These are phyloP conservation scores for Crenichthys baileyi DNA, from an alignment of 2,797 vertebrate species.

Conservation along the genomic window DNA sequence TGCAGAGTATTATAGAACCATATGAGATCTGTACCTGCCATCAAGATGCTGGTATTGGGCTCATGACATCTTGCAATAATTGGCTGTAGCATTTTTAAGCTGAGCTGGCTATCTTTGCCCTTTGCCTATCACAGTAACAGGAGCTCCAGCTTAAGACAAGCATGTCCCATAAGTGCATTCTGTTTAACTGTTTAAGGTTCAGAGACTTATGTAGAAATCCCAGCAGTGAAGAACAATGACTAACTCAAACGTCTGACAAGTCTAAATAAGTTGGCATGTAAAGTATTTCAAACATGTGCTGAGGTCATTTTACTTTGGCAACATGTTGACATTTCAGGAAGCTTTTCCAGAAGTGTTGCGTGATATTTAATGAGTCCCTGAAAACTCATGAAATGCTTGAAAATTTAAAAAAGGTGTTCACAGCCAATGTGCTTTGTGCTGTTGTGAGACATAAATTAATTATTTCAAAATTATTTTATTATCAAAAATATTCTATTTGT, in stretches of 20 bases:
- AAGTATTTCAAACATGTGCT: not conserved
- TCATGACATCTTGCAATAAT: not conserved
- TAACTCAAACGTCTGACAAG: not conserved
- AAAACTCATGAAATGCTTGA: not conserved
- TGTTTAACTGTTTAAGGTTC: too few relatives aligned
- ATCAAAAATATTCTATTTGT: not conserved
- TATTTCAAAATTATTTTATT: not conserved
- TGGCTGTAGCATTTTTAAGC: not conserved
- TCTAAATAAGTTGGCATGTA: not conserved
- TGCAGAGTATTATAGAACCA: not conserved
- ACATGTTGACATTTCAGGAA: not conserved
- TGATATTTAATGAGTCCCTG: not conserved
- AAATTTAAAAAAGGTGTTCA: not conserved
- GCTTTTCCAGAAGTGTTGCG: not conserved
- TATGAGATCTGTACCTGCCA: not conserved
- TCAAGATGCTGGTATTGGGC: not conserved
- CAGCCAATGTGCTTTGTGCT: not conserved
- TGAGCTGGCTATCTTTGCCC: not conserved
- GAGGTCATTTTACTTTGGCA: not conserved
- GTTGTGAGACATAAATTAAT: too few relatives aligned
- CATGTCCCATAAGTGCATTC: not conserved
- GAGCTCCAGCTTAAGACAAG: not conserved
- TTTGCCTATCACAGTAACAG: not conserved
- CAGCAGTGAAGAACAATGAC: not conserved
- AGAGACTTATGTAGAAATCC: not conserved